These are phyloP conservation scores for Trileptium ribeirensis DNA, from an alignment of 2,888 invertebrate genomes.

Conservation along the genomic window DNA sequence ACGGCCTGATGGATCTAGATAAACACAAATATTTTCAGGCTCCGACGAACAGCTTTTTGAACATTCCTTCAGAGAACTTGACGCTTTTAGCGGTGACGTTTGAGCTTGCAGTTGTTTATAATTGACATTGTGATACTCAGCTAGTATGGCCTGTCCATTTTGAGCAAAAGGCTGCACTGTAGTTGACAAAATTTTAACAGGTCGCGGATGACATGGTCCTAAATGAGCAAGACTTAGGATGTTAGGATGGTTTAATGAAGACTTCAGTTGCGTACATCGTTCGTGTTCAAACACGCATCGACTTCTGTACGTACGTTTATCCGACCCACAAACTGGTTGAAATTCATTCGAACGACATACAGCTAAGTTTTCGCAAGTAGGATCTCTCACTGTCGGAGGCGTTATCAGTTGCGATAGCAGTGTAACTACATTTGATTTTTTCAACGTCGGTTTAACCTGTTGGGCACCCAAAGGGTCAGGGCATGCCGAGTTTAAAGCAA, in stretches of 20 bases:
- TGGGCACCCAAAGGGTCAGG: neutral
- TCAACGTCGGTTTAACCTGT: neutral
- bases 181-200: neutral
- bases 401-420: neutral
- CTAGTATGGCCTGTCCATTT: neutral
- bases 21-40: neutral
- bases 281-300: constrained; percentile 2
- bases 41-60: neutral
- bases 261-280: neutral
- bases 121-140: neutral
- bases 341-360: neutral
- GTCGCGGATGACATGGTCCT: neutral
- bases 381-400: no score
- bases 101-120: no score
- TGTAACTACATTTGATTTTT: no score
- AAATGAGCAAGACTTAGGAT: neutral
- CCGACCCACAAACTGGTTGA: neutral
- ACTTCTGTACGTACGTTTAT: neutral
- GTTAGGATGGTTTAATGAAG: neutral
- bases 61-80: neutral
- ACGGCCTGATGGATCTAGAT: neutral
- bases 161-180: neutral
- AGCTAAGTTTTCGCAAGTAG: neutral
- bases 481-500: neutral
- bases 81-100: no score